These are phyloP conservation scores for Puffinus mauretanicus DNA, from an alignment of 2,113 vertebrate species.

Conservation along the genomic window DNA sequence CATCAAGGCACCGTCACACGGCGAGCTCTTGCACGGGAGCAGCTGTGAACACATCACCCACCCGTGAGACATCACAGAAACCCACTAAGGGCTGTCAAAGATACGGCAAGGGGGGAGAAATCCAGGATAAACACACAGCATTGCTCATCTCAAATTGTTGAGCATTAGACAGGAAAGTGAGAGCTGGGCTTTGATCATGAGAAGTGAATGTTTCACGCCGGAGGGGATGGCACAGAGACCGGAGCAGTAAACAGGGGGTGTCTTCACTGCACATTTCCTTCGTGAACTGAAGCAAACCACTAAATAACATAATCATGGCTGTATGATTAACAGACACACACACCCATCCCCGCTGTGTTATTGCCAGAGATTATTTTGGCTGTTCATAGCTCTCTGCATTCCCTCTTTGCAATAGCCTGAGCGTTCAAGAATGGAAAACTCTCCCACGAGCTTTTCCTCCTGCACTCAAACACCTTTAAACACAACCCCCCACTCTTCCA, in stretches of 20 bases:
- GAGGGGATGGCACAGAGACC: not conserved
- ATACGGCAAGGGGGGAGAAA: not conserved
- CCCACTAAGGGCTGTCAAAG: not conserved
- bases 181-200: not conserved
- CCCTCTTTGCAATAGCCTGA: not conserved
- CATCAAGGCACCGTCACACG: not conserved
- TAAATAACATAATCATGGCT: not conserved
- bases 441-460: not conserved
- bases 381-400: not conserved
- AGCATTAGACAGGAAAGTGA: not conserved
- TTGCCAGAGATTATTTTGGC: not conserved
- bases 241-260: not conserved
- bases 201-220: accelerated
- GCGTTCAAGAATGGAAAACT: not conserved
- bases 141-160: not conserved
- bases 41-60: not conserved
- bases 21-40: not conserved
- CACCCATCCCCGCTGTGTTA: not conserved
- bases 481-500: not conserved
- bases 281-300: not conserved
- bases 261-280: not conserved
- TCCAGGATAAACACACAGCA: not conserved
- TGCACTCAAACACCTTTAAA: not conserved
- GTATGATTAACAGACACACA: not conserved
- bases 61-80: not conserved